Conservation (phyloP, 2,888 invertebrate genomes). For the Horisme vitalbata region DNA sequence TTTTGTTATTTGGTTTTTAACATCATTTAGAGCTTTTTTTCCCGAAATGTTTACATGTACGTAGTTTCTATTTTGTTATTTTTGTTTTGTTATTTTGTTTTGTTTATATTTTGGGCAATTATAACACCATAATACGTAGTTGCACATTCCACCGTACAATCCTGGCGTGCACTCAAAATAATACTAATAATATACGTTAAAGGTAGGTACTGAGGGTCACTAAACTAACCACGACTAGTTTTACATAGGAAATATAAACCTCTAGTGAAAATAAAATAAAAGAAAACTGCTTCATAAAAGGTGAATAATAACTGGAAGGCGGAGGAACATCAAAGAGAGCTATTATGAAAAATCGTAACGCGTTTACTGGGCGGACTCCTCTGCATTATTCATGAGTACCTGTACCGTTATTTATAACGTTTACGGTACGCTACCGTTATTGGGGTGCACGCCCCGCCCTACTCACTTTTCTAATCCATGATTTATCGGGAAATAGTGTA, state of each 20-base stretch:
- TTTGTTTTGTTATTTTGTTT: too few species aligned
- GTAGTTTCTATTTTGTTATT: too few species aligned
- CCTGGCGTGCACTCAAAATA: too few species aligned
- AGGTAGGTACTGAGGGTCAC: too few species aligned
- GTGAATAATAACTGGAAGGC: constrained; percentile 52
- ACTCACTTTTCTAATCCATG: constrained; percentile 13
- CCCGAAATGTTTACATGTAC: too few species aligned
- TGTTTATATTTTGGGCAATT: too few species aligned
- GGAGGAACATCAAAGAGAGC: constrained; percentile 67
- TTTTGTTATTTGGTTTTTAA: too few species aligned
- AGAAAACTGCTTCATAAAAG: constrained; percentile 66
- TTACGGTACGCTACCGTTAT: constrained; percentile 33
- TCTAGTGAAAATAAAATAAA: constrained; percentile 47
- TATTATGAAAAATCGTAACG: constrained; percentile 82
- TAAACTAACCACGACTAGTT: constrained; percentile 2
- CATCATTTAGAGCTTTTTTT: too few species aligned
- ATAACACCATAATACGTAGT: too few species aligned
- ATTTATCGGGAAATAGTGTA: constrained; percentile 15
- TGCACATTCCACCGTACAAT: too few species aligned
- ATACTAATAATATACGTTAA: too few species aligned
- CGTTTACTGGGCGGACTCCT: constrained; percentile 74
- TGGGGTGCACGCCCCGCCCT: constrained; percentile 21
- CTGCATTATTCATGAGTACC: constrained; percentile 76
- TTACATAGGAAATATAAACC: constrained; percentile 41
- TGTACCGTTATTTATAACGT: constrained; percentile 44